Conservation (phyloP, 2,113 vertebrate species). For the Morone chrysops region DNA sequence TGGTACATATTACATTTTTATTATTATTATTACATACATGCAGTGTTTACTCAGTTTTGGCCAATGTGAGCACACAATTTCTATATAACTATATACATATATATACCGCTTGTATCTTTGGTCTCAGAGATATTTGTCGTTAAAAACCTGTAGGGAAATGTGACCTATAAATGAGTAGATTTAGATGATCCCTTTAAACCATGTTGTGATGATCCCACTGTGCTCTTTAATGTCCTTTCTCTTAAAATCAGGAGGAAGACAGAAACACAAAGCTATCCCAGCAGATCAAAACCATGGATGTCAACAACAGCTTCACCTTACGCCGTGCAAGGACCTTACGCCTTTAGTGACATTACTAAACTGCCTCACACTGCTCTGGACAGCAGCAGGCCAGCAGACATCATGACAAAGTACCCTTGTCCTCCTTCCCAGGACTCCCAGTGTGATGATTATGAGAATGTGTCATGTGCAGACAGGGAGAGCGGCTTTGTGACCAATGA, state of each 20-base stretch:
- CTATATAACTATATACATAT: background rate
- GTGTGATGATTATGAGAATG: constrained; percentile 85
- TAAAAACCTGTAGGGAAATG: background rate
- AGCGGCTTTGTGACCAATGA: constrained; percentile 95
- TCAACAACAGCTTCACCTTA: constrained; percentile 58
- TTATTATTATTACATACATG: too few species aligned
- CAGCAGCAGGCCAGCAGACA: constrained; percentile 64
- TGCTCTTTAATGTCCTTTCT: background rate
- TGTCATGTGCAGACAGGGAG: constrained; percentile 74
- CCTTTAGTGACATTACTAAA: constrained; percentile 83
- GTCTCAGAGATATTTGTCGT: background rate
- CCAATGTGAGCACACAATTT: background rate
- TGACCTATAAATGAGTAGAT: background rate
- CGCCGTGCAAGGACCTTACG: constrained; percentile 85
- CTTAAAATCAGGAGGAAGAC: constrained; percentile 83
- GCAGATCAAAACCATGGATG: constrained; percentile 82
- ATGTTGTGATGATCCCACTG: background rate
- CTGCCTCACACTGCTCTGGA: constrained; percentile 84
- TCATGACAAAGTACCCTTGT: constrained; percentile 81
- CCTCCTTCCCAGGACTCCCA: constrained; percentile 64
- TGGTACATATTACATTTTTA: too few species aligned
- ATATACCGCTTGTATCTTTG: background rate
- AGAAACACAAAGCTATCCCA: constrained; percentile 60
- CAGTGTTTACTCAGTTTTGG: background rate
- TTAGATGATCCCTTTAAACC: background rate